Percentiles rank a stretch among this genome's conserved stretches.
Evolutionary conservation across 92 coral and sea anemone genomes (phyloP).

Genomic region (Isaurus tuberculatus): DNA sequence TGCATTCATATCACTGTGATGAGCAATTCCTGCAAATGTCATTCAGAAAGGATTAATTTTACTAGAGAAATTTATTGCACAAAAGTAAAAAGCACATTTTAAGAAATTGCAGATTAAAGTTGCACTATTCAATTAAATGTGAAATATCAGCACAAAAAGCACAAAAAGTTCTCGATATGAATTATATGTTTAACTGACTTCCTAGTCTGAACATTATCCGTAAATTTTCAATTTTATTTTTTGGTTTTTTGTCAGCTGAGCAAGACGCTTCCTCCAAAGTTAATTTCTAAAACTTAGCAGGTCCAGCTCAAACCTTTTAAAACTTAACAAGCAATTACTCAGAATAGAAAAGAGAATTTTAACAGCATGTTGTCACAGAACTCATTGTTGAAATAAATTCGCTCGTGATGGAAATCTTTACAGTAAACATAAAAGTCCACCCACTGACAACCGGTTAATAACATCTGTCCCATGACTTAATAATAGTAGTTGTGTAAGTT

Average conservation of each 20-base stretch:
- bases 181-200: too few species aligned
- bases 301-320: background rate
- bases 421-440: constrained; percentile 47
- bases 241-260: too few species aligned
- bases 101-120: background rate
- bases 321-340: constrained; percentile 4
- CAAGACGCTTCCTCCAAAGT: too few species aligned
- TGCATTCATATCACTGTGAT: constrained; percentile 9
- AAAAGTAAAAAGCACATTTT: background rate
- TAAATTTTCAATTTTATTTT: too few species aligned
- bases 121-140: background rate
- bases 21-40: background rate
- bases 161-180: background rate
- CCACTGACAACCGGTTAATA: constrained; percentile 27
- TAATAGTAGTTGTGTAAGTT: constrained; percentile 49
- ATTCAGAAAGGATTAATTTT: constrained; percentile 8
- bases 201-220: too few species aligned
- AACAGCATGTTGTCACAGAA: constrained; percentile 3
- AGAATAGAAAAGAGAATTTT: constrained; percentile 36
- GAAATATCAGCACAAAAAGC: background rate
- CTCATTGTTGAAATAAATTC: constrained; percentile 10
- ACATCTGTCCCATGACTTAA: constrained; percentile 48
- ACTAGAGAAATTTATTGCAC: constrained; percentile 9
- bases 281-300: too few species aligned
- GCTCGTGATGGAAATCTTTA: constrained; percentile 41